phyloP scores from a whole-genome alignment of 2,113 vertebrate genomes.

The Carassius auratus region DNA sequence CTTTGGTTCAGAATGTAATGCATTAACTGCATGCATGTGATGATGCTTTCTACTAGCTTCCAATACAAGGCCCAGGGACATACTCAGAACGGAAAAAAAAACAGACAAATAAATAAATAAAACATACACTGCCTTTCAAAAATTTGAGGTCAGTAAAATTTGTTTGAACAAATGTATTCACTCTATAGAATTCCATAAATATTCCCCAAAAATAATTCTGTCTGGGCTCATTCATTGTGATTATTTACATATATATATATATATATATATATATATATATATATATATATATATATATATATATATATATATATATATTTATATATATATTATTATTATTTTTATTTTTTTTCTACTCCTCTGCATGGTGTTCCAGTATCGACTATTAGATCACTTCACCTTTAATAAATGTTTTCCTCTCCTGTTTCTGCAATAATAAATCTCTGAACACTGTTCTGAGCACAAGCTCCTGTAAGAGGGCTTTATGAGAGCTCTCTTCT shows the following conservation, averaged over 20 bases:
- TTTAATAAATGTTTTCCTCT: neutral
- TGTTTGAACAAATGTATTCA: no score
- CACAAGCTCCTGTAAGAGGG: neutral
- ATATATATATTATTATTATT: no score
- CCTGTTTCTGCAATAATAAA: neutral
- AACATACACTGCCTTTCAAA: no score
- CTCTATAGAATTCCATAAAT: no score
- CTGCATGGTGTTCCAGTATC: neutral
- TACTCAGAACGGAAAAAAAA: no score
- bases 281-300: no score
- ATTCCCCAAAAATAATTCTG: neutral
- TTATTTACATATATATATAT: no score
- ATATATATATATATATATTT: no score
- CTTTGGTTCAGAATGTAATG: neutral
- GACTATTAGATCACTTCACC: neutral
- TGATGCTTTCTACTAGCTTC: neutral
- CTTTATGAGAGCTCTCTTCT: slow-evolving; percentile 4
- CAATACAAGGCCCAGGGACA: neutral
- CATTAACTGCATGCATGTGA: slow-evolving; percentile 5
- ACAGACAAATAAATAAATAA: no score
- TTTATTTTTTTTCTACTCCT: neutral
- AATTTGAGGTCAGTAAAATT: no score
- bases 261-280: no score
- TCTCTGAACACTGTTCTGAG: neutral
- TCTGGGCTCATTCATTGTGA: neutral